These are phyloP conservation scores for Belonocnema kinseyi DNA, from an alignment of 1,140 invertebrate species.

Conservation along the genomic window DNA sequence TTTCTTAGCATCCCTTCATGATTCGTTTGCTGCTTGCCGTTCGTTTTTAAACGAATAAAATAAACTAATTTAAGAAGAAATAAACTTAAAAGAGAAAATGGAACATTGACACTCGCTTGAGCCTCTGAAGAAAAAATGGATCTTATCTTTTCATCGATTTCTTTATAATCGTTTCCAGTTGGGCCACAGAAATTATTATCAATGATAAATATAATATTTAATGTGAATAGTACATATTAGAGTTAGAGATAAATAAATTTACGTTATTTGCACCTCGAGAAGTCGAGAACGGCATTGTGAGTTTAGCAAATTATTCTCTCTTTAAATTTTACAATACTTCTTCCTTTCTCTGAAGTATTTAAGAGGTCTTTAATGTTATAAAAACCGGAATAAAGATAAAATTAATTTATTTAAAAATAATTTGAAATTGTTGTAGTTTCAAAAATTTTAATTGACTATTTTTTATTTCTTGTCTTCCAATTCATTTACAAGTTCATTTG, in stretches of 20 bases:
- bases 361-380: not conserved
- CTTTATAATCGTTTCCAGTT: not conserved
- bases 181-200: not conserved
- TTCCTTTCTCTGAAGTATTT: not conserved
- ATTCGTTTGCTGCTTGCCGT: not conserved
- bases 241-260: not conserved
- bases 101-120: not conserved
- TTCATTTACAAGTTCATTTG: slow-evolving; percentile 12
- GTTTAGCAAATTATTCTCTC: not conserved
- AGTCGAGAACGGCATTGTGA: slow-evolving; percentile 3
- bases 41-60: not conserved
- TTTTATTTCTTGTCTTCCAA: slow-evolving; percentile 3
- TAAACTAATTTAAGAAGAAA: not conserved
- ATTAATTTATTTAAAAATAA: not conserved
- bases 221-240: not conserved
- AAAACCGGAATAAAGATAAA: not conserved
- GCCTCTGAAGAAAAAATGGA: not conserved
- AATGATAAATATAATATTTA: not conserved
- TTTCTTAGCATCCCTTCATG: not conserved
- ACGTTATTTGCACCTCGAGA: slow-evolving; percentile 3
- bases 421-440: not conserved
- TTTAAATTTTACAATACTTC: slow-evolving; percentile 2
- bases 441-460: slow-evolving; percentile 1
- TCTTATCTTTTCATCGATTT: not conserved
- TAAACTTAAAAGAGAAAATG: too few relatives aligned